Conservation (phyloP, 2,113 vertebrate genomes). For the Sylvia atricapilla region DNA sequence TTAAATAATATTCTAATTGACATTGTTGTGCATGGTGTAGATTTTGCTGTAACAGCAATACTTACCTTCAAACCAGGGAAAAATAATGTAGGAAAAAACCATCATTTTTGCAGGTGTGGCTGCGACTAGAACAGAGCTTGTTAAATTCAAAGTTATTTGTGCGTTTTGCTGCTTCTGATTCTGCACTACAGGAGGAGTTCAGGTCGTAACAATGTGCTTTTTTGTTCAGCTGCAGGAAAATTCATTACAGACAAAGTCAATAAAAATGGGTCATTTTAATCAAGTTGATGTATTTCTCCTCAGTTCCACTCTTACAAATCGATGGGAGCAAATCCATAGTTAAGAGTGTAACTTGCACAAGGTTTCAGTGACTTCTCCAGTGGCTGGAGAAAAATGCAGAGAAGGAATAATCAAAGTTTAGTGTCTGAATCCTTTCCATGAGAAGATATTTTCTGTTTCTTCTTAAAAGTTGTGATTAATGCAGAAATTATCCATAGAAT, state of each 20-base stretch:
- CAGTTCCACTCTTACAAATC: not conserved
- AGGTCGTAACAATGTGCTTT: not conserved
- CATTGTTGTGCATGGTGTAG: not conserved
- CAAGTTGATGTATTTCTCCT: slow-evolving; percentile 11
- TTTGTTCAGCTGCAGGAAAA: slow-evolving; percentile 29
- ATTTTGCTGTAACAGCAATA: not conserved
- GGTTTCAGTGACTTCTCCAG: not conserved
- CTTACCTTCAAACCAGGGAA: not conserved
- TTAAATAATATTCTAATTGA: not conserved
- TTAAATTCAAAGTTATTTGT: not conserved
- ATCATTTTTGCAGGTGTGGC: not conserved
- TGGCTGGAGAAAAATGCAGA: not conserved
- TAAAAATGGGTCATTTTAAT: slow-evolving; percentile 42
- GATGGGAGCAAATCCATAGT: slow-evolving; percentile 11
- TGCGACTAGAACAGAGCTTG: not conserved
- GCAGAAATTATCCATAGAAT: not conserved
- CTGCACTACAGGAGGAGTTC: not conserved
- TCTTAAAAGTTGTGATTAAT: not conserved
- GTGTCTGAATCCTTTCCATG: not conserved
- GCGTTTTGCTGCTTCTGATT: not conserved
- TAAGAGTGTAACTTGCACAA: not conserved
- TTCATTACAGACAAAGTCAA: slow-evolving; percentile 2
- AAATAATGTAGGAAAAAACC: not conserved
- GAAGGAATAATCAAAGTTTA: not conserved
- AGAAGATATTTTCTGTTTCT: not conserved